A percentile compares a stretch with the other conserved stretches of the same genome.
Conservation (phyloP, 2,797 vertebrate species). For the Labroides dimidiatus region DNA sequence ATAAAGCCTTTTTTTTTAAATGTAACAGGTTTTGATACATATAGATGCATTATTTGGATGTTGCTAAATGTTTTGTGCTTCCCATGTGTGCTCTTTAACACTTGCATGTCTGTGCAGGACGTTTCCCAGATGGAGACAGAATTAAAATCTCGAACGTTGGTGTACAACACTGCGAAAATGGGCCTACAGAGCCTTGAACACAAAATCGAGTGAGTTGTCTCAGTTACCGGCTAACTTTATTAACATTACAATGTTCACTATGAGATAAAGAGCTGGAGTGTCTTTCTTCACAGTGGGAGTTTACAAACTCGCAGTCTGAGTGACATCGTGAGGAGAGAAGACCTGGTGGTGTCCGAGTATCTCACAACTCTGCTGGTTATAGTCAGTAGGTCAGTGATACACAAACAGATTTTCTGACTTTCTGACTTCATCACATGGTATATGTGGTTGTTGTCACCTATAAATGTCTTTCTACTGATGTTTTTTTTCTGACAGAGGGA, state of each 20-base stretch:
- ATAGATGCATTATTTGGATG: background rate
- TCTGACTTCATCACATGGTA: no score
- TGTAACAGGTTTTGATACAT: no score
- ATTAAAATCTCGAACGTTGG: slow-evolving; percentile 86
- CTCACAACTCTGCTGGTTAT: slow-evolving; percentile 93
- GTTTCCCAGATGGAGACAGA: slow-evolving; percentile 91
- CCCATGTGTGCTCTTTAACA: slow-evolving; percentile 25
- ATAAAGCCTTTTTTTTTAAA: no score
- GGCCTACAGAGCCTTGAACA: slow-evolving; percentile 86
- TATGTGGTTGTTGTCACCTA: no score
- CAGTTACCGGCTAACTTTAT: background rate
- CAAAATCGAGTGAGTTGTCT: slow-evolving; percentile 85
- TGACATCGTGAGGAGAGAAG: slow-evolving; percentile 90
- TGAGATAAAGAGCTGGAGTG: background rate
- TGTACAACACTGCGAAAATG: slow-evolving; percentile 87
- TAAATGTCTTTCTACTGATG: background rate
- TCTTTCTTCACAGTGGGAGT: slow-evolving; percentile 82
- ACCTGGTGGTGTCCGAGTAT: slow-evolving; percentile 94
- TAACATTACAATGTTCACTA: background rate
- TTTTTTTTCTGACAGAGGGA: slow-evolving; percentile 75
- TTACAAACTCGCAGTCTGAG: slow-evolving; percentile 89
- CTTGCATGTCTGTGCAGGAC: slow-evolving; percentile 84
- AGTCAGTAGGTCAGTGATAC: slow-evolving; percentile 78
- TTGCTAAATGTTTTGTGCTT: background rate
- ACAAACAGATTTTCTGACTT: no score